Base-by-base conservation (phyloP, 2,888 invertebrate species). In the Drosophila birchii region DNA sequence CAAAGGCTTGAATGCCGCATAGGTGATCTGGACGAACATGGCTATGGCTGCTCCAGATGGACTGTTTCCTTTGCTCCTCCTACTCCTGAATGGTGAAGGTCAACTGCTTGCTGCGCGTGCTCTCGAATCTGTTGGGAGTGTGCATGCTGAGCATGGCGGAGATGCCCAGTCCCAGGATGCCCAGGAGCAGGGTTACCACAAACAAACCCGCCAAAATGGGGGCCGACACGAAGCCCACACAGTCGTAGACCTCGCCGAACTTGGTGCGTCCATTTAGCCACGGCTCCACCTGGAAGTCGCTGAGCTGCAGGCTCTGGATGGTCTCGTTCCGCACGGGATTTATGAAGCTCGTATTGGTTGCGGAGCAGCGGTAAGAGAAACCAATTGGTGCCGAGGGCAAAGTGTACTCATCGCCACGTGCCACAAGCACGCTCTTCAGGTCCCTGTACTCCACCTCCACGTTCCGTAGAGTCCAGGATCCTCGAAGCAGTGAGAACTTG, bases 41-140 rank as follows among this genome's bases (percentile, higher is more conserved):
- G 59, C 78, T 7, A 4, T 7, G 36, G 23, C 23, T 23, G 18
- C 8, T 20, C 51, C n/a, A 34, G 29, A 36, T 34, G 12, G 38
- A 14, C 23, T 29, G n/a, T 23, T 1, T 54, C 36, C 53, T 11
- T 14, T 43, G 7, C n/a, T n/a, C 23, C 4, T 2, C 62, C 94
- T 95, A 97, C 90, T 97, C 97, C 81, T 94, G 94, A 56, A 95
- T 95, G 54, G 95, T 96, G 81, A 98, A 95, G 20, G 96, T 96
- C 58, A 99, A 95, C 75, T 97, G 96, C 93, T 98, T 99, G 90
- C 97, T 97, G 91, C 98, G 97, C 63, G 97, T 97, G 93, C 97
- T 99, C 93, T 99, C 99, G 93, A 99, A 99, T 88, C 97, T 95
- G 93, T 99, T 99, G 95, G 98, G 98, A 34, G 98, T 97, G 91